Conservation (phyloP, 2,113 vertebrate species). For the Gadus chalcogrammus region DNA sequence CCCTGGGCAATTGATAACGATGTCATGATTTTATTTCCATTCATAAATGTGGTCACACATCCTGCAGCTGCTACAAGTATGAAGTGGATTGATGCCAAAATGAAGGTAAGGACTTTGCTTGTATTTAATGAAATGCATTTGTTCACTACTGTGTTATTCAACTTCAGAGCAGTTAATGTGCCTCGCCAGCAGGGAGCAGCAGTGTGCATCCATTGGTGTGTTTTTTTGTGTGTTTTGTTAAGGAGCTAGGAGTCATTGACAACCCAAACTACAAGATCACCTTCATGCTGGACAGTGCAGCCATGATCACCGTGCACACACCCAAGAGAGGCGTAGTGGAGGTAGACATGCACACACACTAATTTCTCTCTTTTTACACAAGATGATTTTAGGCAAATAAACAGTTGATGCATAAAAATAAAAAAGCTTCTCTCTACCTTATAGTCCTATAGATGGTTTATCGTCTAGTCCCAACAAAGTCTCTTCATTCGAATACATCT, state of each 20-base stretch:
- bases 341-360: slow-evolving; percentile 59
- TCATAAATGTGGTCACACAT: not conserved
- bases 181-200: not conserved
- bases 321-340: slow-evolving; percentile 94
- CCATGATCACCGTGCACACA: slow-evolving; percentile 99
- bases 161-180: not conserved
- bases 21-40: too few relatives aligned
- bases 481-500: too few relatives aligned
- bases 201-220: not conserved
- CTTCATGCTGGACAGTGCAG: slow-evolving; percentile 97
- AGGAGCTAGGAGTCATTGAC: slow-evolving; percentile 96
- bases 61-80: slow-evolving; percentile 95
- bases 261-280: slow-evolving; percentile 97
- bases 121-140: not conserved
- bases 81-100: slow-evolving; percentile 99
- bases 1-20: too few relatives aligned
- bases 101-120: slow-evolving; percentile 84
- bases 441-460: too few relatives aligned
- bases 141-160: too few relatives aligned
- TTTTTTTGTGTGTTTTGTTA: slow-evolving; percentile 33
- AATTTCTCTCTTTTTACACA: too few relatives aligned
- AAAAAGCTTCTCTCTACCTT: too few relatives aligned
- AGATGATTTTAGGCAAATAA: too few relatives aligned
- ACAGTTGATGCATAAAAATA: too few relatives aligned
- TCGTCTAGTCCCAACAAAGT: too few relatives aligned